phyloP scores from a whole-genome alignment of 2,888 invertebrate genomes.

The Trachelus stipa region DNA sequence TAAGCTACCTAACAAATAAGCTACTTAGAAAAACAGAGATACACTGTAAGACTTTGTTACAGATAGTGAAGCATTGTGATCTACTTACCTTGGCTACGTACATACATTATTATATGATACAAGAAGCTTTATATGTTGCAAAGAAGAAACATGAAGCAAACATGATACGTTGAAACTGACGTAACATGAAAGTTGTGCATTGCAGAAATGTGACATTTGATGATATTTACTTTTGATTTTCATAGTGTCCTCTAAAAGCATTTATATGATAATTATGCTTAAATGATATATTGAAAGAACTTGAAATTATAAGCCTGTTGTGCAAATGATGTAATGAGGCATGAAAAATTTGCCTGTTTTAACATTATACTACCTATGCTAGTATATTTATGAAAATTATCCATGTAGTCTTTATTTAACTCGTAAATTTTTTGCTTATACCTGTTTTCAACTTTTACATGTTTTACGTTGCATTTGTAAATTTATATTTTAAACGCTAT shows the following conservation, averaged over 20 bases:
- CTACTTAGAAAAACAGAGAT: not conserved
- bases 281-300: constrained; percentile 40
- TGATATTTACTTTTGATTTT: constrained; percentile 48
- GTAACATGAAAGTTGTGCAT: constrained; percentile 41
- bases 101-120: constrained; percentile 39
- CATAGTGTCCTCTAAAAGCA: constrained; percentile 38
- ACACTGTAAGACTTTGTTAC: constrained; percentile 27
- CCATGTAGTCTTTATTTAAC: constrained; percentile 26
- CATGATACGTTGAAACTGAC: constrained; percentile 35
- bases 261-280: constrained; percentile 32
- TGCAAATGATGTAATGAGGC: constrained; percentile 38
- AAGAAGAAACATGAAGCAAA: constrained; percentile 1
- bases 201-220: constrained; percentile 42
- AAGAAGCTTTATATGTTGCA: constrained; percentile 48
- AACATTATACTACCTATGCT: constrained; percentile 38
- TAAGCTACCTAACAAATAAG: not conserved
- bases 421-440: constrained; percentile 33
- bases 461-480: constrained; percentile 57
- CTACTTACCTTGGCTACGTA: constrained; percentile 36
- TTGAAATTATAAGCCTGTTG: constrained; percentile 51
- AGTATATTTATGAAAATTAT: constrained; percentile 31
- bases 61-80: constrained; percentile 47
- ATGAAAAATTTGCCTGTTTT: constrained; percentile 47
- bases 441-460: constrained; percentile 41
- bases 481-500: constrained; percentile 58